Conservation (phyloP, 1,140 invertebrate genomes). For the Macrostomum lignano region DNA sequence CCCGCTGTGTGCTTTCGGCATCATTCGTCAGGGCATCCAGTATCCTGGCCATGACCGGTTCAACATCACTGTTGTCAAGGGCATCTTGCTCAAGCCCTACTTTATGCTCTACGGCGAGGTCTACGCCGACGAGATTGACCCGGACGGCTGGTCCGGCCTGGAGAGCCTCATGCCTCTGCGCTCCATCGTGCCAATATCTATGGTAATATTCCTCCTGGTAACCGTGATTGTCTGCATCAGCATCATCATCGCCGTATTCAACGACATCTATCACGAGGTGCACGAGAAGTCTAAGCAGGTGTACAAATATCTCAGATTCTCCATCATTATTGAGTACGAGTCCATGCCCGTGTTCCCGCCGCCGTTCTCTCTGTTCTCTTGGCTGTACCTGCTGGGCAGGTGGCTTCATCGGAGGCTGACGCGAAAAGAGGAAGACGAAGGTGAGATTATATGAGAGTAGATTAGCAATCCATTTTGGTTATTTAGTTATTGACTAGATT, state of each 20-base stretch:
- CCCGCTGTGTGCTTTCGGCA: slow-evolving; percentile 77
- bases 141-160: no score
- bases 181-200: slow-evolving; percentile 70
- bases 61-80: slow-evolving; percentile 35
- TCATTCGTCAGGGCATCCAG: slow-evolving; percentile 64
- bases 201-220: slow-evolving; percentile 73
- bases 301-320: slow-evolving; percentile 93
- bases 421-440: no score
- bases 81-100: slow-evolving; percentile 76
- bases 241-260: slow-evolving; percentile 87
- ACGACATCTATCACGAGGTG: slow-evolving; percentile 84
- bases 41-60: no score
- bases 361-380: slow-evolving; percentile 49
- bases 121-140: slow-evolving; percentile 56
- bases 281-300: slow-evolving; percentile 77
- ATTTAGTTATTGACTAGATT: no score
- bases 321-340: slow-evolving; percentile 92
- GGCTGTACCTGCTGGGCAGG: slow-evolving; percentile 2
- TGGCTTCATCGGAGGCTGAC: no score
- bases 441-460: no score
- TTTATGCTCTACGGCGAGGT: slow-evolving; percentile 97
- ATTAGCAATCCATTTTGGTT: no score
- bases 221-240: slow-evolving; percentile 86
- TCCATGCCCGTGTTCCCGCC: slow-evolving; percentile 77
- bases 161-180: slow-evolving; percentile 48